These are phyloP conservation scores for Australoheros scitulus DNA, from an alignment of 2,113 vertebrate genomes.

Conservation along the genomic window DNA sequence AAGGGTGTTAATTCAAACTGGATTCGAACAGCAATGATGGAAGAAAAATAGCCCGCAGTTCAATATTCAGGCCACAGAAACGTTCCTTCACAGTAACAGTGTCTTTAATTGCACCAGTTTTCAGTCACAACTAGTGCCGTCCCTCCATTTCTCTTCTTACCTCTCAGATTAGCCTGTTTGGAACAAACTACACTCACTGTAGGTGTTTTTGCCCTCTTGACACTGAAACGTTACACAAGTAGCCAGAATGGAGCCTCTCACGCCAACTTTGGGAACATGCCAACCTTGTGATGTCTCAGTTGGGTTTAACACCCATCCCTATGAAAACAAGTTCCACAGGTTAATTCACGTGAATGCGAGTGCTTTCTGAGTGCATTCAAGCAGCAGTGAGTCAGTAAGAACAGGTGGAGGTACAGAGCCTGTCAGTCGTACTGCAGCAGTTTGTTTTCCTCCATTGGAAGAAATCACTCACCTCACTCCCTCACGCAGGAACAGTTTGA, in stretches of 20 bases:
- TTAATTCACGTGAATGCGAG: neutral
- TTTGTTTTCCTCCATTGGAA: conserved; percentile 29
- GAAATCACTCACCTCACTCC: neutral
- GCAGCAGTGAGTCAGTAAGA: neutral
- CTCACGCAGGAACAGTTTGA: conserved; percentile 30
- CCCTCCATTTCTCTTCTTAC: neutral
- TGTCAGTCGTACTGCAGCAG: neutral
- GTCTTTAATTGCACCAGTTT: neutral
- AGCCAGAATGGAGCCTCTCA: neutral
- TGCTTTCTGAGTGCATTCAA: neutral
- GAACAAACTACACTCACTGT: fast-evolving
- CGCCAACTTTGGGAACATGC: neutral
- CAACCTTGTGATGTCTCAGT: no score
- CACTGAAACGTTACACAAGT: no score
- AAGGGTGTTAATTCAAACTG: fast-evolving
- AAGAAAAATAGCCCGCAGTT: neutral
- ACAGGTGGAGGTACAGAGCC: conserved; percentile 6
- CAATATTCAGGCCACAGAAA: neutral
- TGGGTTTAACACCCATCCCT: neutral
- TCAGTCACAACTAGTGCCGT: neutral
- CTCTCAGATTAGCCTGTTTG: neutral
- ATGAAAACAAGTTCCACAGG: neutral
- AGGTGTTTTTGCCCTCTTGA: neutral
- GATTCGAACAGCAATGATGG: neutral
- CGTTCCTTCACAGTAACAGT: neutral